These are phyloP conservation scores for Deroptyus accipitrinus DNA, from an alignment of 2,113 vertebrate species.

Conservation along the genomic window DNA sequence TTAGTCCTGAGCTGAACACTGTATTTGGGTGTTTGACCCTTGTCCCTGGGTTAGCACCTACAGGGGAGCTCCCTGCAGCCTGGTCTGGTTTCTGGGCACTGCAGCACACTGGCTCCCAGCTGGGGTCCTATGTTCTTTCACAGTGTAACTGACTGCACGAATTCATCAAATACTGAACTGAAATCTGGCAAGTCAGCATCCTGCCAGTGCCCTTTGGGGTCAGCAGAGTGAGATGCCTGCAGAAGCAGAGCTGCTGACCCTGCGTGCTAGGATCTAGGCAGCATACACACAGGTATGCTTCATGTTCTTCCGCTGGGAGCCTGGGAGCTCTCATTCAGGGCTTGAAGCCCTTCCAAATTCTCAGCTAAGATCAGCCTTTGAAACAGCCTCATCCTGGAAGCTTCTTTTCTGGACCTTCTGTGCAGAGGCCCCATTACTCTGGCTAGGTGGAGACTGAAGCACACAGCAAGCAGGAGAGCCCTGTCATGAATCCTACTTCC, in stretches of 20 bases:
- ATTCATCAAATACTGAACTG: background rate
- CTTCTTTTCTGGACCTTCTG: background rate
- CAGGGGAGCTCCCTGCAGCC: background rate
- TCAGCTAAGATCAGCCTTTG: background rate
- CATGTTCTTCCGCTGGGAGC: background rate
- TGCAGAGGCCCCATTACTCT: background rate
- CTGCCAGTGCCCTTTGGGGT: background rate
- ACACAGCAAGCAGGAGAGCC: background rate
- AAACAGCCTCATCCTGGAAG: background rate
- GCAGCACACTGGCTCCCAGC: background rate
- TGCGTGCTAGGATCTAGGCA: background rate
- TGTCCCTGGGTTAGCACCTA: background rate
- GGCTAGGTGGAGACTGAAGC: background rate
- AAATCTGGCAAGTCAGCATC: accelerated
- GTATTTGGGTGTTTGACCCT: accelerated
- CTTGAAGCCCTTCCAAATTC: background rate
- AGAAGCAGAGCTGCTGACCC: background rate
- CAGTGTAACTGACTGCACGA: background rate
- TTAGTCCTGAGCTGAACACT: background rate
- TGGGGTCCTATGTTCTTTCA: no score
- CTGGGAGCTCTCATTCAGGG: background rate
- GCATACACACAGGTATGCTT: accelerated
- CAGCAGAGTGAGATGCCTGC: accelerated
- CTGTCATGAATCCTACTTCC: background rate
- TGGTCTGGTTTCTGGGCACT: background rate